phyloP scores from a whole-genome alignment of 2,888 invertebrate species.

The Hirtodrosophila histrioides region DNA sequence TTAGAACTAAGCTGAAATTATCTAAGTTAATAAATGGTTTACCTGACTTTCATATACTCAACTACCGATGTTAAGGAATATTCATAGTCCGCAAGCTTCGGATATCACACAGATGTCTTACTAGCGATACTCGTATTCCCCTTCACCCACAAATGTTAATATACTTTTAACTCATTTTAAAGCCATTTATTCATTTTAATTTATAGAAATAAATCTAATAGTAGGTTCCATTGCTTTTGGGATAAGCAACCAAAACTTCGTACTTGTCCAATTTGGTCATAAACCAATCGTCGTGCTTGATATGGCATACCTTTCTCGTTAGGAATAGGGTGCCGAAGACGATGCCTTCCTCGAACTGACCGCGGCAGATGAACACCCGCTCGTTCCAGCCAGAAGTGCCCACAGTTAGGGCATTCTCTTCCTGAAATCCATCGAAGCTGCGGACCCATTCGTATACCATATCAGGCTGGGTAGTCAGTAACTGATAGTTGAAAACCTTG shows the following conservation, averaged over 20 bases:
- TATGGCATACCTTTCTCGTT: constrained; percentile 33
- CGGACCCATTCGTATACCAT: constrained; percentile 41
- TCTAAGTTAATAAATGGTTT: too few species aligned
- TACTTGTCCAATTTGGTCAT: constrained; percentile 48
- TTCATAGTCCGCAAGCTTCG: too few species aligned
- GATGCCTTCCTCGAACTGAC: constrained; percentile 38
- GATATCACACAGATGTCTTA: too few species aligned
- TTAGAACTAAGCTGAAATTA: too few species aligned
- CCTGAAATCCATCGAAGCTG: constrained; percentile 53
- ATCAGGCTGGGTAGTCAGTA: constrained; percentile 30
- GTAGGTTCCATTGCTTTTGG: background rate
- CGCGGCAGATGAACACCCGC: constrained; percentile 43
- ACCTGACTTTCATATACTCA: too few species aligned
- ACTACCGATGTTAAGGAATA: too few species aligned
- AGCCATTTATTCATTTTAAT: too few species aligned
- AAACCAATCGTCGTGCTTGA: constrained; percentile 32
- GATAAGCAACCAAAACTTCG: constrained; percentile 43
- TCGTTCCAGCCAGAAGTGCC: constrained; percentile 52
- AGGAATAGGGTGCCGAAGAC: constrained; percentile 43
- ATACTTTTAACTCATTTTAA: too few species aligned
- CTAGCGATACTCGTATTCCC: too few species aligned
- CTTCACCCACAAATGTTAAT: too few species aligned
- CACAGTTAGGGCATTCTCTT: constrained; percentile 41
- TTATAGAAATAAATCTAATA: background rate
- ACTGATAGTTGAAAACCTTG: constrained; percentile 30